Conservation (phyloP, 2,888 invertebrate genomes). For the Acleris holmiana region DNA sequence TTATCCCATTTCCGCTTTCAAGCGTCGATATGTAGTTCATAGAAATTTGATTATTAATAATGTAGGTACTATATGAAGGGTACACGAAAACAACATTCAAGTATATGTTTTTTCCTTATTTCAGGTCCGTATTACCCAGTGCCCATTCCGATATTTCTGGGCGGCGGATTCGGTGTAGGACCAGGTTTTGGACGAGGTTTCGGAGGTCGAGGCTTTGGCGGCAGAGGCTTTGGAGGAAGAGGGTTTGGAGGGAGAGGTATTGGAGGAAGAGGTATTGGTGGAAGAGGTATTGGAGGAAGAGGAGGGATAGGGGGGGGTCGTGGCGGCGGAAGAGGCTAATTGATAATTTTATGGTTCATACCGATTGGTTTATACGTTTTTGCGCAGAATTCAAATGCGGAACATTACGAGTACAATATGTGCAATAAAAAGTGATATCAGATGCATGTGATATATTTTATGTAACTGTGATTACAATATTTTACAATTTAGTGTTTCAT, state of each 20-base stretch:
- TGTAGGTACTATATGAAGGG: too few species aligned
- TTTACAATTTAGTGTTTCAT: too few species aligned
- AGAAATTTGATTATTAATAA: too few species aligned
- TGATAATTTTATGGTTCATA: not conserved
- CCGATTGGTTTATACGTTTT: too few species aligned
- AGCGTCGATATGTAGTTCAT: too few species aligned
- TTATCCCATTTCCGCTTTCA: too few species aligned
- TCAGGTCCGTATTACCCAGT: slow-evolving; percentile 30
- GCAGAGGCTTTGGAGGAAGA: slow-evolving; percentile 23
- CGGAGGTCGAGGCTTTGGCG: slow-evolving; percentile 17
- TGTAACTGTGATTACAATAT: too few species aligned
- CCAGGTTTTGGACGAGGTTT: slow-evolving; percentile 11
- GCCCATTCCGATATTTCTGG: slow-evolving; percentile 24
- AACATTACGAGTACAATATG: too few species aligned
- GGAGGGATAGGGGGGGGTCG: slow-evolving; percentile 5
- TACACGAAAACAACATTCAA: too few species aligned
- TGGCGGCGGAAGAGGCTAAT: slow-evolving; percentile 10
- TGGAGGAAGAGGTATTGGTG: slow-evolving; percentile 26
- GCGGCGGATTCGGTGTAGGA: slow-evolving; percentile 24
- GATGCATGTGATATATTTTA: too few species aligned
- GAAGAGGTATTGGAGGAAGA: slow-evolving; percentile 24
- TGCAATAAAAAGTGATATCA: too few species aligned
- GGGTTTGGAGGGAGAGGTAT: slow-evolving; percentile 26
- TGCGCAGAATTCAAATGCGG: too few species aligned
- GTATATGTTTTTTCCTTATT: not conserved